Conservation (phyloP, 2,113 vertebrate genomes). For the Mastomys natalensis region DNA sequence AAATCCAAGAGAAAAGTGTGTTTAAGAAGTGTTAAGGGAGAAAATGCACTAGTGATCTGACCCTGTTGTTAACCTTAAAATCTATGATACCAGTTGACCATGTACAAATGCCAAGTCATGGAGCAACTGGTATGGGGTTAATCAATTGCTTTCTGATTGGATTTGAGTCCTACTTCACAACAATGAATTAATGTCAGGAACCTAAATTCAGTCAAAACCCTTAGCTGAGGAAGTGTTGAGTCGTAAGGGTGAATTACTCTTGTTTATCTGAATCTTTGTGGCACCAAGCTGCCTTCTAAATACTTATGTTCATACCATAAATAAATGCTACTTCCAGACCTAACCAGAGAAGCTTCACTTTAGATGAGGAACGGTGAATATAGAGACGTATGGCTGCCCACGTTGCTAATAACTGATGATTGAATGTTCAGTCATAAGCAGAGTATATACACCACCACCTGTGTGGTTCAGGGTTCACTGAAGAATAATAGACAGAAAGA, state of each 20-base stretch:
- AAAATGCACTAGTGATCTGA: not conserved
- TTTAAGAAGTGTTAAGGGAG: not conserved
- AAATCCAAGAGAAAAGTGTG: not conserved
- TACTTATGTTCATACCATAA: not conserved
- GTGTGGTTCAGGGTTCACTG: not conserved
- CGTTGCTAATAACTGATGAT: not conserved
- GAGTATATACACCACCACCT: not conserved
- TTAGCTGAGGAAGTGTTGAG: not conserved
- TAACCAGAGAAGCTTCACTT: not conserved
- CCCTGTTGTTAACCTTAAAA: not conserved
- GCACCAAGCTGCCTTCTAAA: not conserved
- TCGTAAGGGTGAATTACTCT: too few species aligned
- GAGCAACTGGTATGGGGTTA: not conserved
- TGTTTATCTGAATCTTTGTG: not conserved
- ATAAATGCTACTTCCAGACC: not conserved
- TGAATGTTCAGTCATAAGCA: not conserved
- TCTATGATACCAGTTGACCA: not conserved
- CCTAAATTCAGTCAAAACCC: not conserved
- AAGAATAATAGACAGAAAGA: not conserved
- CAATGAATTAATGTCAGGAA: not conserved
- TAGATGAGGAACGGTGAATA: not conserved
- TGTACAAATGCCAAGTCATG: not conserved
- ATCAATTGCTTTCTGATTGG: not conserved
- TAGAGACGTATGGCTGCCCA: not conserved
- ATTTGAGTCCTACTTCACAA: not conserved